These are phyloP conservation scores for Potamilus streckersoni DNA, from an alignment of 1,140 invertebrate genomes.

Conservation along the genomic window DNA sequence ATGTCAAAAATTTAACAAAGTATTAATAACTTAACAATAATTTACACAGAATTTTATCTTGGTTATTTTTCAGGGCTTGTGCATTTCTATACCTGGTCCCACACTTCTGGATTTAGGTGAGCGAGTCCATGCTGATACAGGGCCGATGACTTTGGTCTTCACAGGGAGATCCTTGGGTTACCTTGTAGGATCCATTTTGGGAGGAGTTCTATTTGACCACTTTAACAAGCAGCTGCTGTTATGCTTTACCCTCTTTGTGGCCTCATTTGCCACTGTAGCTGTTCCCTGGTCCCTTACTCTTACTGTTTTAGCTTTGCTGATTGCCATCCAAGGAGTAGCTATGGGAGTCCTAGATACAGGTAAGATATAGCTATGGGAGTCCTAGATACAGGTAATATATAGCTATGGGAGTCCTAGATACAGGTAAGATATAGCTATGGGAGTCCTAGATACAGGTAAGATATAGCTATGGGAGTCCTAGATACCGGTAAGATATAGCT, in stretches of 20 bases:
- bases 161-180: slow-evolving; percentile 63
- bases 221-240: slow-evolving; percentile 62
- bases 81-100: slow-evolving; percentile 68
- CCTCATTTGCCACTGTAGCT: slow-evolving; percentile 53
- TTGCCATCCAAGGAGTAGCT: slow-evolving; percentile 63
- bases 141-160: slow-evolving; percentile 61
- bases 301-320: slow-evolving; percentile 52
- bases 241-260: slow-evolving; percentile 49
- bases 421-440: slow-evolving; percentile 65
- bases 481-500: no score
- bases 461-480: no score
- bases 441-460: slow-evolving; percentile 67
- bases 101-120: slow-evolving; percentile 65
- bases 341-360: slow-evolving; percentile 69
- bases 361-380: slow-evolving; percentile 62
- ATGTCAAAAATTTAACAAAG: no score
- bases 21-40: no score
- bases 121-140: slow-evolving; percentile 51
- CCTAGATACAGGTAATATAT: slow-evolving; percentile 65
- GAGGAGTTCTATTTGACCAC: slow-evolving; percentile 63
- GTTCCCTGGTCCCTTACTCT: slow-evolving; percentile 60
- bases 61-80: slow-evolving; percentile 61
- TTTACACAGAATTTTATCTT: not conserved
- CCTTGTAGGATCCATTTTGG: slow-evolving; percentile 59
- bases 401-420: slow-evolving; percentile 67